A percentile compares a stretch with the other conserved stretches of the same genome.
These are phyloP conservation scores for Speoplatyrhinus poulsoni DNA, from an alignment of 2,113 vertebrate species.

Conservation along the genomic window DNA sequence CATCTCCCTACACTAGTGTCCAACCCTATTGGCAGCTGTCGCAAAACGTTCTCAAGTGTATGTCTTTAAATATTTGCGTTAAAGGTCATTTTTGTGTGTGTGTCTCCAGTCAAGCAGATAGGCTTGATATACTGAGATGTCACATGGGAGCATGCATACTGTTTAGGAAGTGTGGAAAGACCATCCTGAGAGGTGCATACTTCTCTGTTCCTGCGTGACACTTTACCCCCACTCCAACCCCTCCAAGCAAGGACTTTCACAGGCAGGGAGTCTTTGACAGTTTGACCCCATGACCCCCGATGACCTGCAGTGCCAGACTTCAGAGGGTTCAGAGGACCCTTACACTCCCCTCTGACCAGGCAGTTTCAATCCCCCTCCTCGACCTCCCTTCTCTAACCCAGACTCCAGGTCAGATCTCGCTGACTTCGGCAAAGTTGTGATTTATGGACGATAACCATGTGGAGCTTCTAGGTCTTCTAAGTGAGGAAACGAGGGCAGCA, in stretches of 20 bases:
- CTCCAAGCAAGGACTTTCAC: constrained; percentile 7
- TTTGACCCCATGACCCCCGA: constrained; percentile 35
- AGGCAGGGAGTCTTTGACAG: constrained; percentile 34
- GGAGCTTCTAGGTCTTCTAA: constrained; percentile 15
- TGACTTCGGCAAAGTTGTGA: constrained; percentile 7
- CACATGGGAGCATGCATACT: no score
- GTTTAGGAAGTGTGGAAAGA: no score
- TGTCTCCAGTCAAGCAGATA: no score
- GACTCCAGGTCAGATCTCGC: background rate
- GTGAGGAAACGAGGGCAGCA: constrained; percentile 16
- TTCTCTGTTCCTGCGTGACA: constrained; percentile 8
- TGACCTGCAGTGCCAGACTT: constrained; percentile 44
- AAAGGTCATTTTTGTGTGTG: no score
- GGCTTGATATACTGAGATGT: no score
- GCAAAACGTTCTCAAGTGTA: no score
- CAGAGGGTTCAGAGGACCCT: constrained; percentile 20
- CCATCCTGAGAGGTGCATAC: background rate
- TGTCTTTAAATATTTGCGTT: no score
- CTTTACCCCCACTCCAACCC: constrained; percentile 6
- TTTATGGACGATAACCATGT: background rate
- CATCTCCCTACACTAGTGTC: no score
- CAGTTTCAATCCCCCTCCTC: background rate
- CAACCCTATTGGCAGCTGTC: no score
- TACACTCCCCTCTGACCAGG: constrained; percentile 22
- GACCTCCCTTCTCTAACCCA: constrained; percentile 2